Percentiles rank a stretch among this genome's conserved stretches.
phyloP scores from a whole-genome alignment of 2,797 vertebrate genomes.

The Masticophis lateralis region DNA sequence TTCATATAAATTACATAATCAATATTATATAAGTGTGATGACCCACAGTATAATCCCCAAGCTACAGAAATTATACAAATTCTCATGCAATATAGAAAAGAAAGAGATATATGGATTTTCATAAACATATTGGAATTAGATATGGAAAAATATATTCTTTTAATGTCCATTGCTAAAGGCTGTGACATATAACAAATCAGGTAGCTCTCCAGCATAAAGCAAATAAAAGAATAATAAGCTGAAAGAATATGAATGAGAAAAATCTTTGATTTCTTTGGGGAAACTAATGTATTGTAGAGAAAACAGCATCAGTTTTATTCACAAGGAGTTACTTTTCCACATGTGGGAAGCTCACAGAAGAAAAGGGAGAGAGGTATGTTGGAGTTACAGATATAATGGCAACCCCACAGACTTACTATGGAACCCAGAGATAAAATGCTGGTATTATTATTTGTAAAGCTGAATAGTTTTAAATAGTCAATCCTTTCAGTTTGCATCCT shows the following conservation, averaged over 20 bases:
- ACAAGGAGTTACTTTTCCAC: background rate
- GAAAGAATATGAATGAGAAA: background rate
- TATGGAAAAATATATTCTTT: background rate
- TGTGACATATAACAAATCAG: background rate
- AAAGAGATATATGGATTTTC: background rate
- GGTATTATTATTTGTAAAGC: background rate
- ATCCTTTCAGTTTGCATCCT: slow-evolving; percentile 35
- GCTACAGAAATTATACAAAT: background rate
- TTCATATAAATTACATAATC: background rate
- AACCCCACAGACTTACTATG: background rate
- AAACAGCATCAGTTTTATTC: background rate
- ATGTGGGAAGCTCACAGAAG: background rate
- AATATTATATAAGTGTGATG: background rate
- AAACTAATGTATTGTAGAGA: background rate
- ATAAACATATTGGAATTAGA: background rate
- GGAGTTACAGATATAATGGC: background rate
- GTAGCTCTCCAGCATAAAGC: background rate
- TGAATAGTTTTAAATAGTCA: slow-evolving; percentile 1
- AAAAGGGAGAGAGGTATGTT: background rate
- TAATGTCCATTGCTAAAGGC: background rate
- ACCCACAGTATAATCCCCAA: background rate
- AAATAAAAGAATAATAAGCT: background rate
- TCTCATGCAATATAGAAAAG: background rate
- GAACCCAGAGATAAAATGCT: background rate
- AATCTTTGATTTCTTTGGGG: background rate